Conservation (phyloP, 2,113 vertebrate species). For the Urocitellus parryii region DNA sequence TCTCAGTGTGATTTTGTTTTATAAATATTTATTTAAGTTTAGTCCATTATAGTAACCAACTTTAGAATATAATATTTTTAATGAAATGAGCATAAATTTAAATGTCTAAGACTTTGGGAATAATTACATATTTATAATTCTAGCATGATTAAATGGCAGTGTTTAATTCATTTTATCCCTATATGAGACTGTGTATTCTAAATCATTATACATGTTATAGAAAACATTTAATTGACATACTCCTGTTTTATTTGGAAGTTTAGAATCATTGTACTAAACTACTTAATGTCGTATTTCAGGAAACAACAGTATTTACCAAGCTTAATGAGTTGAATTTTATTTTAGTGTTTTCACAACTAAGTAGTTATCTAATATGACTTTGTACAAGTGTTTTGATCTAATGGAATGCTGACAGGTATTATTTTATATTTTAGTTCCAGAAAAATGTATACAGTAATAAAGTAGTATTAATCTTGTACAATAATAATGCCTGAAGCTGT, state of each 20-base stretch:
- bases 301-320: conserved; percentile 43
- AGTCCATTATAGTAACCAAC: conserved; percentile 3
- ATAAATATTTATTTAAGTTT: conserved; percentile 59
- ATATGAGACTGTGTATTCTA: conserved; percentile 19
- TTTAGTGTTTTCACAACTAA: conserved; percentile 63
- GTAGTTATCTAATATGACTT: conserved; percentile 51
- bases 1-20: conserved; percentile 60
- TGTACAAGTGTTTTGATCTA: conserved; percentile 68
- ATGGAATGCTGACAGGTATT: conserved; percentile 57
- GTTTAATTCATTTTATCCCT: conserved; percentile 60
- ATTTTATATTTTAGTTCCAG: conserved; percentile 56
- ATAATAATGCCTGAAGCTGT: conserved; percentile 36
- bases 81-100: conserved; percentile 53
- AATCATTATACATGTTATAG: conserved; percentile 48
- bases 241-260: conserved; percentile 65
- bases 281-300: conserved; percentile 31
- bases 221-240: conserved; percentile 56
- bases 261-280: not conserved
- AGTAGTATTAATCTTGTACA: conserved; percentile 49
- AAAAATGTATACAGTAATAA: conserved; percentile 40
- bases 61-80: conserved; percentile 55
- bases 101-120: conserved; percentile 41
- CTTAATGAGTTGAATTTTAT: not conserved
- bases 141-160: conserved; percentile 48
- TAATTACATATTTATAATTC: conserved; percentile 69